Evolutionary conservation across 2,113 vertebrate genomes (phyloP).

Genomic region (Cynocephalus volans): DNA sequence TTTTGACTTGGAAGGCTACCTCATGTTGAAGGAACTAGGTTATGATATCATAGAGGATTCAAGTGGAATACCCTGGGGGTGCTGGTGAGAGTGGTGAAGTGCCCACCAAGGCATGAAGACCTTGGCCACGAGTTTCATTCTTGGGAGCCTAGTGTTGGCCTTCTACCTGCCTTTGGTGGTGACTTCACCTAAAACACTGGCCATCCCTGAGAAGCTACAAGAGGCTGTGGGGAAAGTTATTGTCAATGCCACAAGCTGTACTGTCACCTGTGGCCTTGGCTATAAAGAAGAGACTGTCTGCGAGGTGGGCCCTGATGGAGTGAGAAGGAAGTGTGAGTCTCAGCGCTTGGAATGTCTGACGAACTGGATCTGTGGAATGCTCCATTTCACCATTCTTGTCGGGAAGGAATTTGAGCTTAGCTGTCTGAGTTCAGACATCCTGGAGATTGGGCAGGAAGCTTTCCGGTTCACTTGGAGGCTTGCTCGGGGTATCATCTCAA

Average conservation of each 20-base stretch:
- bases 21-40: background rate
- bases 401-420: slow-evolving; percentile 88
- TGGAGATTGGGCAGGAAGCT: slow-evolving; percentile 77
- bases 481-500: slow-evolving; percentile 92
- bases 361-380: slow-evolving; percentile 92
- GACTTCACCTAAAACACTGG: background rate
- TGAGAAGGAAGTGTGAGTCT: slow-evolving; percentile 79
- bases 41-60: background rate
- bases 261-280: slow-evolving; percentile 94
- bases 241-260: slow-evolving; percentile 90
- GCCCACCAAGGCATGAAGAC: slow-evolving; percentile 40
- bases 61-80: background rate
- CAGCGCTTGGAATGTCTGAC: slow-evolving; percentile 87
- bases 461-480: slow-evolving; percentile 92
- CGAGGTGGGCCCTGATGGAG: slow-evolving; percentile 62
- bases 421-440: slow-evolving; percentile 89
- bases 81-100: background rate
- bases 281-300: slow-evolving; percentile 90
- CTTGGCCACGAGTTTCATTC: rapidly evolving
- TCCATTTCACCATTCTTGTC: slow-evolving; percentile 81
- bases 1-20: background rate
- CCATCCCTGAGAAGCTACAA: slow-evolving; percentile 75
- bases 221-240: slow-evolving; percentile 74
- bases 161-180: background rate
- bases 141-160: slow-evolving; percentile 8